A percentile compares a stretch with the other conserved stretches of the same genome.
These are phyloP conservation scores for Pelodiscus sinensis DNA, from an alignment of 2,113 vertebrate species.

Conservation along the genomic window DNA sequence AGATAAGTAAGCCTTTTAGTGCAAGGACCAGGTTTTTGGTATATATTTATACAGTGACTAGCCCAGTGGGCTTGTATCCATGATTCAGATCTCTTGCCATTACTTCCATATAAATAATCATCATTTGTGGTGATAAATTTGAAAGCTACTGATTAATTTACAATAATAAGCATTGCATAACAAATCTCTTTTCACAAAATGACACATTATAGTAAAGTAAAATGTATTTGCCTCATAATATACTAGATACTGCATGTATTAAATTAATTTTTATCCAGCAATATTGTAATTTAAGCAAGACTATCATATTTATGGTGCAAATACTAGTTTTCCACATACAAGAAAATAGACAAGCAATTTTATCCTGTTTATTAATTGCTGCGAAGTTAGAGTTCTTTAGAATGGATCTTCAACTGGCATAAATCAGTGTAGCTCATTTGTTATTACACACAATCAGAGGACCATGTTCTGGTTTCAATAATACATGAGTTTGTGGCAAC, in stretches of 20 bases:
- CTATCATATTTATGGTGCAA: neutral
- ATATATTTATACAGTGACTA: neutral
- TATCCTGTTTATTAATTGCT: neutral
- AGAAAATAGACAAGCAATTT: neutral
- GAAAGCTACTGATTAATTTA: neutral
- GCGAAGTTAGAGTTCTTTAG: neutral
- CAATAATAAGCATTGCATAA: neutral
- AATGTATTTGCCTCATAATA: neutral
- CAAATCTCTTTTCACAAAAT: neutral
- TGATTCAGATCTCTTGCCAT: neutral
- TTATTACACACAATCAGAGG: neutral
- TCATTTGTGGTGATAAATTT: neutral
- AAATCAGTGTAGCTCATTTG: neutral
- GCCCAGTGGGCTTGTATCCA: fast-evolving
- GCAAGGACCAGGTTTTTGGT: neutral
- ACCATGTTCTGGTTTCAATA: constrained; percentile 20
- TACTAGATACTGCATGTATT: neutral
- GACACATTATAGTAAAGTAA: fast-evolving
- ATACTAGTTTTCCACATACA: neutral
- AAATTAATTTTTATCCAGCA: neutral
- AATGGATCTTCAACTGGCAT: neutral
- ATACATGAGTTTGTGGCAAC: neutral
- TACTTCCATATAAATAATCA: neutral
- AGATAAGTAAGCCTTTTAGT: neutral
- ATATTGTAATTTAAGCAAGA: neutral